Evolutionary conservation across 2,113 vertebrate genomes (phyloP).

Genomic region (Thunnus thynnus): DNA sequence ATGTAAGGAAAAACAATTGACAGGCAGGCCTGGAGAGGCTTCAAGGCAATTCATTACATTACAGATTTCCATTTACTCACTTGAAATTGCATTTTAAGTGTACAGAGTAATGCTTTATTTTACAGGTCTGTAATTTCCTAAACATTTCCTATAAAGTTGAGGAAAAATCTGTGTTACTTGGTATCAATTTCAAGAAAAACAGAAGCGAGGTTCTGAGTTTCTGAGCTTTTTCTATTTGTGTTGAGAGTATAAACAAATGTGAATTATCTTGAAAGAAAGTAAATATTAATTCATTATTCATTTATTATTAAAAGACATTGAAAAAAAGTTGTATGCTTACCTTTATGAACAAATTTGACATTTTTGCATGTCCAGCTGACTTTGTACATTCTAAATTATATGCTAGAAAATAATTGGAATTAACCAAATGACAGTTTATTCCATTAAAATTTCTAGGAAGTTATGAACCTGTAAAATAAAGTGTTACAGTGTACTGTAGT

Average conservation of each 20-base stretch:
- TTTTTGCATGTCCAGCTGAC: neutral
- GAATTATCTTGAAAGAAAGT: neutral
- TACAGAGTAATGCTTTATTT: neutral
- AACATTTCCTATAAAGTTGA: neutral
- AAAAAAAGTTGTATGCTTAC: too few species aligned
- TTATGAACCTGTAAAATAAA: neutral
- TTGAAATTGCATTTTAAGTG: neutral
- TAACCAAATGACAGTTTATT: neutral
- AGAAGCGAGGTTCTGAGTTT: neutral
- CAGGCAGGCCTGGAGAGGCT: neutral
- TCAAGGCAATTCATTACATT: neutral
- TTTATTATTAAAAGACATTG: too few species aligned
- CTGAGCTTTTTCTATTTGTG: neutral
- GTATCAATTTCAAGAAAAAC: neutral
- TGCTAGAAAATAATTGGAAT: neutral
- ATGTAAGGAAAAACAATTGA: neutral
- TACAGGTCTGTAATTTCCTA: too few species aligned
- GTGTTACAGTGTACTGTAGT: neutral
- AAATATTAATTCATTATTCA: neutral
- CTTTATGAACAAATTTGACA: too few species aligned
- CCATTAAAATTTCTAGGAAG: neutral
- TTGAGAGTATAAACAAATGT: neutral
- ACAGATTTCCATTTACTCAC: neutral
- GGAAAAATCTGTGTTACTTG: neutral
- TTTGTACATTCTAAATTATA: neutral